A percentile compares a stretch with the other conserved stretches of the same genome.
These are phyloP conservation scores for Meda fulgida DNA, from an alignment of 2,797 vertebrate genomes.

Conservation along the genomic window DNA sequence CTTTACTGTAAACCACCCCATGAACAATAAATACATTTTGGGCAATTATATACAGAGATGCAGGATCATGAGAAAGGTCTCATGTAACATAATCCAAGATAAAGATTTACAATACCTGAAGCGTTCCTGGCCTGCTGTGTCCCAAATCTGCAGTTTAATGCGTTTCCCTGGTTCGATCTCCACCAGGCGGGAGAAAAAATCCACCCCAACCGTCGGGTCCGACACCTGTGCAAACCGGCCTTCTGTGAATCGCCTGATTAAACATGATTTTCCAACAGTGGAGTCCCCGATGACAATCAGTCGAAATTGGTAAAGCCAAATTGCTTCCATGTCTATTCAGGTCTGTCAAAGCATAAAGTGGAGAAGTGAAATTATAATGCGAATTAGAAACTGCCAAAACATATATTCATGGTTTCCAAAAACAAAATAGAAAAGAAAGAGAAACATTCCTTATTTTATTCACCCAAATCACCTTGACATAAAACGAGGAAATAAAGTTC, in stretches of 20 bases:
- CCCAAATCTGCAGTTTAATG: constrained; percentile 95
- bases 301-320: constrained; percentile 97
- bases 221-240: constrained; percentile 94
- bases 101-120: constrained; percentile 79
- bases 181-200: constrained; percentile 95
- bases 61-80: neutral
- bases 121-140: constrained; percentile 90
- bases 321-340: constrained; percentile 86
- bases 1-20: constrained; percentile 4
- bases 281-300: constrained; percentile 96
- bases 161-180: constrained; percentile 94
- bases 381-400: neutral
- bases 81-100: constrained; percentile 10
- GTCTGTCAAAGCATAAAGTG: constrained; percentile 56
- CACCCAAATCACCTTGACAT: neutral
- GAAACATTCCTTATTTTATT: neutral
- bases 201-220: constrained; percentile 94
- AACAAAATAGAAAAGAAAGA: neutral
- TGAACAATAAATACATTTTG: neutral
- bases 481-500: neutral
- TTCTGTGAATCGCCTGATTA: constrained; percentile 95
- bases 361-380: constrained; percentile 3
- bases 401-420: neutral
- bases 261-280: constrained; percentile 94
- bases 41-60: neutral